Evolutionary conservation across 2,797 vertebrate species (phyloP).

Genomic region (Sitta carolinensis): DNA sequence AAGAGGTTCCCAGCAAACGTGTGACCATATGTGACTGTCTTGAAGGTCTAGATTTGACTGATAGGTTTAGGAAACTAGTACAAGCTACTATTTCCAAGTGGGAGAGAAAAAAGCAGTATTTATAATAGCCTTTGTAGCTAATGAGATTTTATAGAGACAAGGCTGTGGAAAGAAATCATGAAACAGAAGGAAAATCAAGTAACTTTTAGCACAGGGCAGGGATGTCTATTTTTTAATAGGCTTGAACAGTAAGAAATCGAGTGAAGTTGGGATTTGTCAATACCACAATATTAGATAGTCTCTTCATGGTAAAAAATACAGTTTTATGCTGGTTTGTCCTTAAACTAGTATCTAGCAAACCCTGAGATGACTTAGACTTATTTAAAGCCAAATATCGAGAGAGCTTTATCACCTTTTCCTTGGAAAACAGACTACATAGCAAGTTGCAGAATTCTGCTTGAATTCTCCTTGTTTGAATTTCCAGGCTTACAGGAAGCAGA

Average conservation of each 20-base stretch:
- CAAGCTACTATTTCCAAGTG: not conserved
- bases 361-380: not conserved
- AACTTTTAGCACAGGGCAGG: not conserved
- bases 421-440: not conserved
- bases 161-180: not conserved
- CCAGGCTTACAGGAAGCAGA: not conserved
- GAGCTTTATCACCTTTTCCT: not conserved
- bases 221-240: not conserved
- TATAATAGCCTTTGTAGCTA: not conserved
- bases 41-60: not conserved
- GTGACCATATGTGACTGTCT: fast-evolving
- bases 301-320: not conserved
- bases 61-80: not conserved
- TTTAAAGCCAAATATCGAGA: not conserved
- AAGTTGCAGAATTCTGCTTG: not conserved
- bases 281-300: not conserved
- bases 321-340: not conserved
- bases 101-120: not conserved
- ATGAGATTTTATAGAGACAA: not conserved
- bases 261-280: not conserved
- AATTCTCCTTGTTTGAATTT: not conserved
- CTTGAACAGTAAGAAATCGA: not conserved
- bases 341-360: not conserved
- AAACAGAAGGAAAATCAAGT: not conserved
- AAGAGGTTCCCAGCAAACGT: not conserved